These are phyloP conservation scores for Orius laevigatus DNA, from an alignment of 1,140 invertebrate species.

Conservation along the genomic window DNA sequence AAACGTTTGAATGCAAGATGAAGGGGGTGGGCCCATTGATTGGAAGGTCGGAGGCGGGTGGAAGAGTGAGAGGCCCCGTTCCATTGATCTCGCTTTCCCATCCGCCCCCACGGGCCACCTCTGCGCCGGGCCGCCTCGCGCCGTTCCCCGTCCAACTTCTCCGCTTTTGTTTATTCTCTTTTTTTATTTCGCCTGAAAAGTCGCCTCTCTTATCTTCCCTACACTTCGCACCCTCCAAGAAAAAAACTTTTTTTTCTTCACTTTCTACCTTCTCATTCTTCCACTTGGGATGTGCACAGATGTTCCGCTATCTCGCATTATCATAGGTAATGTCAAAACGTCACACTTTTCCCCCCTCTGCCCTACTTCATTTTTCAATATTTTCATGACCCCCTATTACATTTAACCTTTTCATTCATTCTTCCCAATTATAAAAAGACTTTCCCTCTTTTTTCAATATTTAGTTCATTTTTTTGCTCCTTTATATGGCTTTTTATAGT, in stretches of 20 bases:
- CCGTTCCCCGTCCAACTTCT: too few species aligned
- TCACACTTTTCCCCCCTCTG: neutral
- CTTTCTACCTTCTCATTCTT: neutral
- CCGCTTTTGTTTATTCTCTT: too few species aligned
- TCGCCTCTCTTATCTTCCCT: too few species aligned
- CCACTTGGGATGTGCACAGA: constrained; percentile 1
- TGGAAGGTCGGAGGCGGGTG: neutral
- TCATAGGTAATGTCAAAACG: neutral
- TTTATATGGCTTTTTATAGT: neutral
- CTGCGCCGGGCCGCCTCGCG: neutral
- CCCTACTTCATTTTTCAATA: neutral
- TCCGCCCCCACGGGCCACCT: neutral
- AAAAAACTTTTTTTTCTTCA: too few species aligned
- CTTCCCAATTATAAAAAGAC: too few species aligned
- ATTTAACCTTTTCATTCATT: neutral
- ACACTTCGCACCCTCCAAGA: too few species aligned
- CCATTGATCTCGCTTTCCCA: constrained; percentile 4
- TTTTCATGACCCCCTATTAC: neutral
- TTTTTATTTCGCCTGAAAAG: too few species aligned
- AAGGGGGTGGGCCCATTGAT: constrained; percentile 5
- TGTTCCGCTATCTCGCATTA: neutral
- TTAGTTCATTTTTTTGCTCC: neutral
- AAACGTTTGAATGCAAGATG: neutral
- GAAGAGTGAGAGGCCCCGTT: neutral
- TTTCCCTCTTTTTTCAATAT: constrained; percentile 1